Conservation (phyloP, 2,113 vertebrate genomes). For the Nycticryphes semicollaris region DNA sequence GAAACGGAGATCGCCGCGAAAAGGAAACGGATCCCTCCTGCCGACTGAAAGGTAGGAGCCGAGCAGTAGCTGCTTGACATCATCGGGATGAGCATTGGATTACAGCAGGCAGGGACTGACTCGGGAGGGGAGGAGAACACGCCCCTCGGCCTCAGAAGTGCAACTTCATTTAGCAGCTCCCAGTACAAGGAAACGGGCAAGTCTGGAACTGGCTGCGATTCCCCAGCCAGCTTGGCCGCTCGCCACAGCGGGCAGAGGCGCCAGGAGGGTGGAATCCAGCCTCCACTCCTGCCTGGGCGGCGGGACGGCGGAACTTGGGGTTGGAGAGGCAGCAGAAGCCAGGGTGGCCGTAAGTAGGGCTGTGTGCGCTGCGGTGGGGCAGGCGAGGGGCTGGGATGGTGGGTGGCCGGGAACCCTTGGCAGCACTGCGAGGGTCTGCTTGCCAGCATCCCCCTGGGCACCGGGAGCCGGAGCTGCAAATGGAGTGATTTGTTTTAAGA, state of each 20-base stretch:
- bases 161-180: conserved; percentile 71
- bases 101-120: conserved; percentile 75
- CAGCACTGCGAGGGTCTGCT: not conserved
- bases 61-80: conserved; percentile 76
- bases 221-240: not conserved
- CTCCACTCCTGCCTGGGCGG: not conserved
- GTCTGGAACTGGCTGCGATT: not conserved
- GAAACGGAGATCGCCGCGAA: conserved; percentile 51
- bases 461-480: fast-evolving
- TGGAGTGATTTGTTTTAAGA: not conserved
- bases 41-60: conserved; percentile 65
- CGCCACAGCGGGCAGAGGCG: not conserved
- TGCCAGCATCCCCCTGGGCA: not conserved
- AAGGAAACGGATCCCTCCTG: conserved; percentile 73
- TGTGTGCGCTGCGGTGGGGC: not conserved
- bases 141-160: conserved; percentile 74
- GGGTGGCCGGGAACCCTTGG: not conserved
- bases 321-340: not conserved
- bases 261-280: not conserved
- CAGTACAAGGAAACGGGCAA: conserved; percentile 18
- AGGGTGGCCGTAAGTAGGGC: conserved; percentile 52
- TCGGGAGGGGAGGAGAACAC: conserved; percentile 72
- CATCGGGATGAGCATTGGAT: conserved; percentile 75
- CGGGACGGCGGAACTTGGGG: not conserved
- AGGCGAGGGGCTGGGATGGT: not conserved